Evolutionary conservation across 2,797 vertebrate species (phyloP).

Genomic region (Myotis pilosus): DNA sequence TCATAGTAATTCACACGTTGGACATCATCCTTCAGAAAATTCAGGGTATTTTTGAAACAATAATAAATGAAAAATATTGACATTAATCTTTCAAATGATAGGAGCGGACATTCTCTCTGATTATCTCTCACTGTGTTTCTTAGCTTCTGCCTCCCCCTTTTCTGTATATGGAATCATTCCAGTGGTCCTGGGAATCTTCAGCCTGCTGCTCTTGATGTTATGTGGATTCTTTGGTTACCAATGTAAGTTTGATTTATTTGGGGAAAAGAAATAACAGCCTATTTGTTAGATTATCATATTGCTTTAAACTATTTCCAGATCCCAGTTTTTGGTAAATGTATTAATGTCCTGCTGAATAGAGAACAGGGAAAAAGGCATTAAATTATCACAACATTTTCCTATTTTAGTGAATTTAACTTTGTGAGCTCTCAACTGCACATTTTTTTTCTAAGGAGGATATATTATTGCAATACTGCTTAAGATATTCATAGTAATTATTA

Average conservation of each 20-base stretch:
- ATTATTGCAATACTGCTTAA: neutral
- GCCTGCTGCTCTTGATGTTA: conserved; percentile 17
- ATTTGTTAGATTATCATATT: neutral
- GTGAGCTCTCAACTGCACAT: neutral
- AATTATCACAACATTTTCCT: neutral
- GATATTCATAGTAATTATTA: neutral
- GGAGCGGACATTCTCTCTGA: neutral
- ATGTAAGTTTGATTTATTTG: conserved; percentile 29
- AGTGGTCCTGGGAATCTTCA: conserved; percentile 22
- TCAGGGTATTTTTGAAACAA: neutral
- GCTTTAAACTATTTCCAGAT: neutral
- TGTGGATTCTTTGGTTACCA: conserved; percentile 37
- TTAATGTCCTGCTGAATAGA: neutral
- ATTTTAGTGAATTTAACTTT: neutral
- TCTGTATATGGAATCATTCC: neutral
- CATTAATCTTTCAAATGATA: neutral
- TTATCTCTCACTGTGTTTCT: neutral
- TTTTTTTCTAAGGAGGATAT: neutral
- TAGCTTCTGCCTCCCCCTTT: neutral
- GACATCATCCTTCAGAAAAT: neutral
- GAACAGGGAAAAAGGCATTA: neutral
- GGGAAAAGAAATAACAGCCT: neutral
- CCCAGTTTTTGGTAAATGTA: neutral
- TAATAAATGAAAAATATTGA: neutral
- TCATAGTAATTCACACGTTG: neutral